Base-by-base conservation (phyloP, 2,888 invertebrate species). In the Gnatocerus cornutus region DNA sequence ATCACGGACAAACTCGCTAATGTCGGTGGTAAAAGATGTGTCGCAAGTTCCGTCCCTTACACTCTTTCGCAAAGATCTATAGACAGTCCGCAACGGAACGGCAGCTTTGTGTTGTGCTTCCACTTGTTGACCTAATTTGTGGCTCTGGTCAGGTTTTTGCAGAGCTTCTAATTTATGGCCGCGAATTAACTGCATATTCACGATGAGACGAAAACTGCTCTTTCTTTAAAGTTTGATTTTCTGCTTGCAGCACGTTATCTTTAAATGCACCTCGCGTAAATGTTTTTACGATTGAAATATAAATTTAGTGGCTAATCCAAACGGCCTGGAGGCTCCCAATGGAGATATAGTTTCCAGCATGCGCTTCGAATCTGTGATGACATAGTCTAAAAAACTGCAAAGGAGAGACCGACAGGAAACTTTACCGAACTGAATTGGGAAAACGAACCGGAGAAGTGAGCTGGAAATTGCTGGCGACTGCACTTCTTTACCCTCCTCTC, bases 261-360 rank as follows among this genome's bases (percentile, higher is more conserved):
- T 74, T 71, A 71, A 73, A 78, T 78, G 76, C 78, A 59, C 65
- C 62, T 16, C 72, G 76, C 78, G 78, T 76, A 74, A 76, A 74
- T 77, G 78, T 79, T 77, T 79, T 79, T 79, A 79, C 77, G 78
- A 79, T 79, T 79, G 79, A 79, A 78, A 79, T 76, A 78, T 79
- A 79, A 79, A 79, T 79, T 79, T 78, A 78, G 78, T 74, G 74
- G 77, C 75, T 79, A 77, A 79, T 79, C 76, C 76, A 66, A 73
- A 78, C 71, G 63, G 75, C 70, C 71, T 62, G 58, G 50, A 64
- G 69, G 68, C 50, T 76, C 74, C 73, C 75, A 68, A 70, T 69
- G 73, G 74, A 73, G 74, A 74, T 73, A 74, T 75, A 76, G 75
- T 76, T 78, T 72, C 68, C 71, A 72, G 71, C 59, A 69, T 74